These are phyloP conservation scores for Orthosia gothica DNA, from an alignment of 2,888 invertebrate genomes.

Conservation along the genomic window DNA sequence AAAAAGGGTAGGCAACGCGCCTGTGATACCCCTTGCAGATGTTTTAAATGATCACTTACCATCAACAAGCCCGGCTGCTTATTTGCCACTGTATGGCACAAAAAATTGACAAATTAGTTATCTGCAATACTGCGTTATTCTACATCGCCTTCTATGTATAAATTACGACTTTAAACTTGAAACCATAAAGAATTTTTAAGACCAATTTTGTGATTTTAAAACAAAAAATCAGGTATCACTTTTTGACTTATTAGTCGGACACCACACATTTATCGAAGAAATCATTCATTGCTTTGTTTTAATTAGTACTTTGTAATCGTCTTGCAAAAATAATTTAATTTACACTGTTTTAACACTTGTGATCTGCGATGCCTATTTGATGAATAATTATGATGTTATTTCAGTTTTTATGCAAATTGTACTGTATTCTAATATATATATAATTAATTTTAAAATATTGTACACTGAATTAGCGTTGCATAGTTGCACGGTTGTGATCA, in stretches of 20 bases:
- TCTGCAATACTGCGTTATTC: neutral
- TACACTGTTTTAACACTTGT: slow-evolving; percentile 45
- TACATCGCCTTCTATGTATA: slow-evolving; percentile 4
- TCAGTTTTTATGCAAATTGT: slow-evolving; percentile 50
- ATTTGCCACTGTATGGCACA: neutral
- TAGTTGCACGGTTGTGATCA: slow-evolving; percentile 75
- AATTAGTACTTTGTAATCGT: slow-evolving; percentile 20
- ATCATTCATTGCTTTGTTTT: slow-evolving; percentile 45
- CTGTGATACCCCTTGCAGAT: too few relatives aligned
- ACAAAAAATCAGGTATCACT: slow-evolving; percentile 34
- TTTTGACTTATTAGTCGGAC: slow-evolving; percentile 39
- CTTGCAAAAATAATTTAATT: slow-evolving; percentile 41
- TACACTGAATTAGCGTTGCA: slow-evolving; percentile 60
- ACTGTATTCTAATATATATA: slow-evolving; percentile 60
- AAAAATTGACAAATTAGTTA: neutral
- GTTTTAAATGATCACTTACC: neutral
- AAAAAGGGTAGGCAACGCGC: too few relatives aligned
- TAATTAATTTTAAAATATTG: slow-evolving; percentile 57
- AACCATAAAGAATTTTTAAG: slow-evolving; percentile 19
- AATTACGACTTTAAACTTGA: slow-evolving; percentile 9
- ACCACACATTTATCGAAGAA: slow-evolving; percentile 27
- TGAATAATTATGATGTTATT: slow-evolving; percentile 24
- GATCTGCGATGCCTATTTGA: slow-evolving; percentile 56
- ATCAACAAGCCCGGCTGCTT: neutral
- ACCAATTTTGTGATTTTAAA: slow-evolving; percentile 51